Evolutionary conservation across 2,797 vertebrate species (phyloP).

Genomic region (Melopsittacus undulatus): DNA sequence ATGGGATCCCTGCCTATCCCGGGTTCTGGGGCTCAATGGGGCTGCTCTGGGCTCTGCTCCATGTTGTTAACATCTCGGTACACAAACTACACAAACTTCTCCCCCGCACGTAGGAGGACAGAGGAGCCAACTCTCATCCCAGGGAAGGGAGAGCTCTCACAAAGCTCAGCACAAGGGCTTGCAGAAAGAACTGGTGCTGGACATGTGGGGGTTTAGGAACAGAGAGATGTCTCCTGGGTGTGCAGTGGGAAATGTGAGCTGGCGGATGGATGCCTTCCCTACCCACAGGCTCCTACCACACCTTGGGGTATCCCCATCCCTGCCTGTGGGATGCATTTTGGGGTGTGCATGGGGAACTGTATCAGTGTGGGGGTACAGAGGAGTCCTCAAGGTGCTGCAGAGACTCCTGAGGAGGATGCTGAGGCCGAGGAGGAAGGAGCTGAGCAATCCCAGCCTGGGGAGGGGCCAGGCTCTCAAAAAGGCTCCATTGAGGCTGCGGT

Average conservation of each 20-base stretch:
- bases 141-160: fast-evolving
- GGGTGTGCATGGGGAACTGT: background rate
- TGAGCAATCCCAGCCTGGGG: background rate
- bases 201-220: fast-evolving
- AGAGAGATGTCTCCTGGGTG: fast-evolving
- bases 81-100: background rate
- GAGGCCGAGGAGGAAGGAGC: background rate
- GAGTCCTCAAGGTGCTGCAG: background rate
- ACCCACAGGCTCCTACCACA: fast-evolving
- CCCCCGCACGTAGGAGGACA: background rate
- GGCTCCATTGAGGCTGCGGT: slow-evolving; percentile 50
- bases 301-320: background rate
- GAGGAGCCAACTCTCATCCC: background rate
- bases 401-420: background rate
- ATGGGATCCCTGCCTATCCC: fast-evolving
- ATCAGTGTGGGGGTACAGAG: fast-evolving
- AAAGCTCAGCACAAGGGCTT: background rate
- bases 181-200: fast-evolving
- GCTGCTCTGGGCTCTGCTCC: background rate
- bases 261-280: background rate
- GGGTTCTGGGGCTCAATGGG: background rate
- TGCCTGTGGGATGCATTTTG: fast-evolving
- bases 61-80: background rate
- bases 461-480: slow-evolving; percentile 39
- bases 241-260: background rate